These are phyloP conservation scores for Natator depressus DNA, from an alignment of 2,113 vertebrate genomes.

Conservation along the genomic window DNA sequence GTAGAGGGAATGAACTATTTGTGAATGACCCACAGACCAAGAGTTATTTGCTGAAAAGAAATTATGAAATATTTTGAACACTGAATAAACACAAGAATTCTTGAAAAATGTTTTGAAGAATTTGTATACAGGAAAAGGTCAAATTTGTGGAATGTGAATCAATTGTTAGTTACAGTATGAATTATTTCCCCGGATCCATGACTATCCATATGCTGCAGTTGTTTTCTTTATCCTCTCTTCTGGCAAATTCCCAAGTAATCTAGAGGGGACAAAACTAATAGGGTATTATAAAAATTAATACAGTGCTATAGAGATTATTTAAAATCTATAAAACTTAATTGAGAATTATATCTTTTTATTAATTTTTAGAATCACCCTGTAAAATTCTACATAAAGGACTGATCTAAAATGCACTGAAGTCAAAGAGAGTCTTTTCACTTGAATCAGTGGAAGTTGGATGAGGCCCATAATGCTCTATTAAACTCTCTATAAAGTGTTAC, in stretches of 20 bases:
- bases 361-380: background rate
- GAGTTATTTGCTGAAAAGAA: background rate
- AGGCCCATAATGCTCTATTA: constrained; percentile 42
- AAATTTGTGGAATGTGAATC: background rate
- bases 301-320: background rate
- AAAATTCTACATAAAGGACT: background rate
- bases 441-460: constrained; percentile 52
- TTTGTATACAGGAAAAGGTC: background rate
- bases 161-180: background rate
- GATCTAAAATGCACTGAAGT: background rate
- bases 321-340: background rate
- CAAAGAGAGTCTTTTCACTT: constrained; percentile 57
- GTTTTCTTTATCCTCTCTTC: background rate
- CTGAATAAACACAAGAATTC: background rate
- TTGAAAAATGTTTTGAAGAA: background rate
- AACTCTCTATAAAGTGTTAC: constrained; percentile 54
- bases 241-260: background rate
- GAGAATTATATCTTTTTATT: background rate
- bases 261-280: background rate
- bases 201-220: background rate
- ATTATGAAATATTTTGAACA: background rate
- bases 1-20: background rate
- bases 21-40: background rate
- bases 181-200: background rate
- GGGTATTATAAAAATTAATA: background rate